These are phyloP conservation scores for Anolis carolinensis DNA, from an alignment of 2,113 vertebrate species.

Conservation along the genomic window DNA sequence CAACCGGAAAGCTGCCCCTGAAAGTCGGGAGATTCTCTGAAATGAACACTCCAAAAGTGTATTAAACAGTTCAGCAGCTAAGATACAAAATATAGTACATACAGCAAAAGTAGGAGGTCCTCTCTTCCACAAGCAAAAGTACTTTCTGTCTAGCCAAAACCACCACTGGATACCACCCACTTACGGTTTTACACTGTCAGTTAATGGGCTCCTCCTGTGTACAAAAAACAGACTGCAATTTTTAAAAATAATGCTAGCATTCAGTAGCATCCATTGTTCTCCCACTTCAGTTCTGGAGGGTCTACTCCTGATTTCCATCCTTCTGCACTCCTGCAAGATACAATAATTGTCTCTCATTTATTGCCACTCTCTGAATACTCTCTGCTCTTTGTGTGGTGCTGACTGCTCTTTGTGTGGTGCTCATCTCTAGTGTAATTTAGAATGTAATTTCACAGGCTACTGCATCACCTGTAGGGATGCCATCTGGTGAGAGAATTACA, in stretches of 20 bases:
- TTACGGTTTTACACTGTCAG: background rate
- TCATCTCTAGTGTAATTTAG: constrained; percentile 82
- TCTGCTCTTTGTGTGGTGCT: constrained; percentile 69
- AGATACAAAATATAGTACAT: background rate
- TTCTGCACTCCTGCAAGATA: constrained; percentile 39
- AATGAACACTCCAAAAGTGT: background rate
- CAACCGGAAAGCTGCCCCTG: background rate
- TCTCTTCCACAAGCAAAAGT: background rate
- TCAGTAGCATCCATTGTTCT: constrained; percentile 7
- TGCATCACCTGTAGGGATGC: constrained; percentile 88
- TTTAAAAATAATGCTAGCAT: background rate
- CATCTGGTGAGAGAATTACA: constrained; percentile 76
- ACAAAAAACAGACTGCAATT: background rate
- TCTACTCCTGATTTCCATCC: constrained; percentile 21
- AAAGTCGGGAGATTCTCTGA: background rate
- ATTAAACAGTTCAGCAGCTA: too few relatives aligned
- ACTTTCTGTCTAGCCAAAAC: background rate
- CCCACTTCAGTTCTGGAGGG: constrained; percentile 33
- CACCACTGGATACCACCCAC: background rate
- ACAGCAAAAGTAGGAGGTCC: background rate
- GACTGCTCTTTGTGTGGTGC: constrained; percentile 70
- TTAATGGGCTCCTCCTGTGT: background rate
- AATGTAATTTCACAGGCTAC: constrained; percentile 93
- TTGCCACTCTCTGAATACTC: constrained; percentile 73
- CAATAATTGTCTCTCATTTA: constrained; percentile 73